phyloP scores from a whole-genome alignment of 2,113 vertebrate species.

The Eupsittula cactorum region DNA sequence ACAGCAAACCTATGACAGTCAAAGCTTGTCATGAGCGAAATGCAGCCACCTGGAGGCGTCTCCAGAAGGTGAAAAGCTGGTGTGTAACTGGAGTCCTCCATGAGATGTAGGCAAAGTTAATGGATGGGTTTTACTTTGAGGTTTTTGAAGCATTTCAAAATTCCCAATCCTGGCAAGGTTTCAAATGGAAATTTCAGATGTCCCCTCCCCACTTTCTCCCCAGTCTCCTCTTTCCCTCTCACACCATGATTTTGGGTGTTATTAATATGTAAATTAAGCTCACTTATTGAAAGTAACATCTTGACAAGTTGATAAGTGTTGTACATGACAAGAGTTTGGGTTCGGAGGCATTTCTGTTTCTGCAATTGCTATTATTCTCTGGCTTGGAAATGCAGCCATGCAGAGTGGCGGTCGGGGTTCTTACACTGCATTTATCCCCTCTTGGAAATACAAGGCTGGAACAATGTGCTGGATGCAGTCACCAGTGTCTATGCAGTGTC shows the following conservation, averaged over 20 bases:
- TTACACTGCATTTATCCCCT: not conserved
- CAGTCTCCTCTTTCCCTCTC: not conserved
- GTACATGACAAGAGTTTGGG: not conserved
- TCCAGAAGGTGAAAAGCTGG: not conserved
- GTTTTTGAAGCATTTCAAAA: not conserved
- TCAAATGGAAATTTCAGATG: not conserved
- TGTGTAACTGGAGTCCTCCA: not conserved
- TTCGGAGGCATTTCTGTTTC: not conserved
- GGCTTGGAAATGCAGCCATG: not conserved
- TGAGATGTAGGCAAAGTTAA: not conserved
- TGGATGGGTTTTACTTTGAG: not conserved
- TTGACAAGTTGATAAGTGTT: not conserved
- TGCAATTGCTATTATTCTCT: not conserved
- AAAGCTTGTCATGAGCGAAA: not conserved
- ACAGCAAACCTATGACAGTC: not conserved
- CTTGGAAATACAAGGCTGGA: not conserved
- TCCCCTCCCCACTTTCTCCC: not conserved
- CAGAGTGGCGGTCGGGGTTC: not conserved
- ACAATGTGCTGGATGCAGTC: not conserved
- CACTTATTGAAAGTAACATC: conserved; percentile 12
- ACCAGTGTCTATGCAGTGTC: not conserved
- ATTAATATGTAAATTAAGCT: conserved; percentile 41
- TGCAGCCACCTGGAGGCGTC: not conserved
- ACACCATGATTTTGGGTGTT: not conserved
- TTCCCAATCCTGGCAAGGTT: not conserved